A percentile compares a stretch with the other conserved stretches of the same genome.
Evolutionary conservation across 2,797 vertebrate species (phyloP).

Genomic region (Pelobates cultripes): DNA sequence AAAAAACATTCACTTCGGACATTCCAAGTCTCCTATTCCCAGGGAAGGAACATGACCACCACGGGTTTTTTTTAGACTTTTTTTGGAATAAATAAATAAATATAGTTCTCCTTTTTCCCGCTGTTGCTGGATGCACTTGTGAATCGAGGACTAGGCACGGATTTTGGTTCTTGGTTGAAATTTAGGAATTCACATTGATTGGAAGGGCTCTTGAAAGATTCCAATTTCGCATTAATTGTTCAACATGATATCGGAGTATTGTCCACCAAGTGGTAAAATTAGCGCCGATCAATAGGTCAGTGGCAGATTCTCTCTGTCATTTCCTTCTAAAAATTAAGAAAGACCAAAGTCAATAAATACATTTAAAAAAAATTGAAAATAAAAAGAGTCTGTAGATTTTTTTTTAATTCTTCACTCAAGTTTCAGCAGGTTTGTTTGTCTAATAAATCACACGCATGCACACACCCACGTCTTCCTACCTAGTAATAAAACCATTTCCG

Average conservation of each 20-base stretch:
- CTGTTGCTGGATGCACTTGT: neutral
- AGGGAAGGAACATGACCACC: no score
- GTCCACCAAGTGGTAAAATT: neutral
- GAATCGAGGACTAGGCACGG: neutral
- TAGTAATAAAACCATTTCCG: no score
- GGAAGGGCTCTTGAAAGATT: neutral
- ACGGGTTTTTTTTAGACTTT: neutral
- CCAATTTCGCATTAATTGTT: neutral
- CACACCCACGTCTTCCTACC: no score
- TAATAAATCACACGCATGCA: no score
- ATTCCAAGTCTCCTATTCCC: no score
- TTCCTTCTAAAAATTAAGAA: slow-evolving; percentile 82
- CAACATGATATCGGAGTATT: no score
- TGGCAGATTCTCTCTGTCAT: slow-evolving; percentile 97
- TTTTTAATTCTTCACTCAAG: no score
- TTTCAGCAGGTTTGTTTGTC: no score
- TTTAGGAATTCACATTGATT: slow-evolving; percentile 13
- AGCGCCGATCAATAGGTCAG: slow-evolving; percentile 55
- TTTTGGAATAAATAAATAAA: slow-evolving; percentile 10
- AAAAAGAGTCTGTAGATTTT: neutral
- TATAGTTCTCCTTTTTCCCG: neutral
- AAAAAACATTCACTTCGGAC: no score
- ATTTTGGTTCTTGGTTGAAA: neutral
- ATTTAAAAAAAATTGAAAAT: neutral
- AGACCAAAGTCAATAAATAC: slow-evolving; percentile 10